phyloP scores from a whole-genome alignment of 35 echinoderm and acorn worm species.

The Nesometra sesokonis region DNA sequence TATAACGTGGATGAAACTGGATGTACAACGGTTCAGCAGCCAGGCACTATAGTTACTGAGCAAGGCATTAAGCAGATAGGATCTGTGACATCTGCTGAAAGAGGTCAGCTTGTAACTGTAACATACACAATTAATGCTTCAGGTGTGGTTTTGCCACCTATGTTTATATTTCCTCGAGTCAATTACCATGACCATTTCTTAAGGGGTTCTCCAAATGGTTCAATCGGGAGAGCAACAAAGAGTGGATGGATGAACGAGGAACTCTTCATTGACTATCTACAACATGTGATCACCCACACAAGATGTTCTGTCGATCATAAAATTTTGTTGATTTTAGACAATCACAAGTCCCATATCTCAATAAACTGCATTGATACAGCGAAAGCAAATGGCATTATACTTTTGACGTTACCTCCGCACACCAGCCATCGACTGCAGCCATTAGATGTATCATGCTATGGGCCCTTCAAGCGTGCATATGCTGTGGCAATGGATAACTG shows the following conservation, averaged over 20 bases:
- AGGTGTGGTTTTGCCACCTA: constrained; percentile 10
- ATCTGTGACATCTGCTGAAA: constrained; percentile 54
- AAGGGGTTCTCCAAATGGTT: constrained; percentile 12
- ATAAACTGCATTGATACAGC: neutral
- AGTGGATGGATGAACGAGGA: constrained; percentile 49
- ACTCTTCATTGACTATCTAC: constrained; percentile 30
- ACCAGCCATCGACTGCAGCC: neutral
- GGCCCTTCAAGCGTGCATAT: neutral
- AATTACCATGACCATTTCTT: constrained; percentile 41
- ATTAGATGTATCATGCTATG: neutral
- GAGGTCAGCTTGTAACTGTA: constrained; percentile 48
- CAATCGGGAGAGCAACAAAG: constrained; percentile 21
- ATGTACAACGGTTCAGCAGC: constrained; percentile 50
- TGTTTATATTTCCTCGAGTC: constrained; percentile 52
- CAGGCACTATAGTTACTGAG: constrained; percentile 17
- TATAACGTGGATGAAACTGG: constrained; percentile 60
- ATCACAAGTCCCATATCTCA: constrained; percentile 40
- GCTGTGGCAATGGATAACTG: neutral
- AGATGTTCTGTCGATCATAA: constrained; percentile 22
- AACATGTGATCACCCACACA: constrained; percentile 34
- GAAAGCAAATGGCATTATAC: neutral
- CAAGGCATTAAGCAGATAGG: constrained; percentile 40
- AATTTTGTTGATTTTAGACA: constrained; percentile 48
- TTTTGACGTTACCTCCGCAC: neutral
- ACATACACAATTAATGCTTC: constrained; percentile 42